Conservation (phyloP, 2,888 invertebrate species). For the Pyrrhopygopsis socrates region DNA sequence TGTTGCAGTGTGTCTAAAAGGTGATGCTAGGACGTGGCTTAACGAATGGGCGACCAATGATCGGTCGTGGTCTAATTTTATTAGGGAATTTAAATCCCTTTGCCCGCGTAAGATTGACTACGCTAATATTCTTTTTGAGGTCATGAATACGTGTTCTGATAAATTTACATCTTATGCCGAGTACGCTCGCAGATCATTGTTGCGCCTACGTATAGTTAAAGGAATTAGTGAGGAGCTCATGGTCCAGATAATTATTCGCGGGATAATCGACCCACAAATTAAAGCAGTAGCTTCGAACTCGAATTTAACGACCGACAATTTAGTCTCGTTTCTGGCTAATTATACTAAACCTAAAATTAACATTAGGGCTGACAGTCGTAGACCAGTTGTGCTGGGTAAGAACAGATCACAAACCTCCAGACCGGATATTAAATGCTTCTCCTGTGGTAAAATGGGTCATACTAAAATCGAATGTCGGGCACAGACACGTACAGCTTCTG, state of each 20-base stretch:
- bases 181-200: slow-evolving; percentile 24
- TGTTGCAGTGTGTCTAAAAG: slow-evolving; percentile 43
- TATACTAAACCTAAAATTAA: not conserved
- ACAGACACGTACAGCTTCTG: not conserved
- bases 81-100: slow-evolving; percentile 58
- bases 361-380: not conserved
- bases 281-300: not conserved
- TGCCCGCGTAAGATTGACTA: slow-evolving; percentile 54
- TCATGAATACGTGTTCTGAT: slow-evolving; percentile 28
- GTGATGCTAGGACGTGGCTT: slow-evolving; percentile 48
- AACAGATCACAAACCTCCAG: not conserved
- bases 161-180: slow-evolving; percentile 39
- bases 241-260: slow-evolving; percentile 33
- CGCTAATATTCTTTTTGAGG: slow-evolving; percentile 51
- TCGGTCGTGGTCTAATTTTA: slow-evolving; percentile 69
- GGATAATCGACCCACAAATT: slow-evolving; percentile 33
- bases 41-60: slow-evolving; percentile 51
- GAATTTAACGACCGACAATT: not conserved
- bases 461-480: not conserved
- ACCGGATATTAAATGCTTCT: not conserved
- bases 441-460: not conserved
- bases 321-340: not conserved
- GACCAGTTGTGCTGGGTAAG: not conserved
- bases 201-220: slow-evolving; percentile 38
- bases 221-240: slow-evolving; percentile 40